Evolutionary conservation across 1,140 invertebrate genomes (phyloP), one percentile per base, ranked within the genome.

Genomic region (Meloidogyne floridensis): DNA sequence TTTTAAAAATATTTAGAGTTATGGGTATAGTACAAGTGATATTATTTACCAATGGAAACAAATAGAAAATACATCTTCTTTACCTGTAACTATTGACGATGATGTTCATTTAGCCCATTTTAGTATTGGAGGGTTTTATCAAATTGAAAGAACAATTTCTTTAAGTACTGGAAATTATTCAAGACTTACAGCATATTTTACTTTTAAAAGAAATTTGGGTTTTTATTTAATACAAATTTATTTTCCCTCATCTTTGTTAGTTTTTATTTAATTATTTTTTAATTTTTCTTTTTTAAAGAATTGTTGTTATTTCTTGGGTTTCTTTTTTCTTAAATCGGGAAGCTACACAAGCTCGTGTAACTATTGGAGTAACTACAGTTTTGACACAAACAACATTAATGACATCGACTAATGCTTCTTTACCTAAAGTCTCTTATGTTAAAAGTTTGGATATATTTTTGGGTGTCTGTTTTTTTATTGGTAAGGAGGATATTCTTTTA

Each of bases 141-240:
- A 96, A 92, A 93, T 94, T 91, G 93, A 94, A 91, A 94, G 94
- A 92, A 94, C 94, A 92, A 95, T 96, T 93, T 94, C 94, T 91
- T 93, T 96, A 90, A 95, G 94, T 90, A 96, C 95, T 94, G 95
- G 96, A 92, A 97, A 98, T 92, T 98, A 98, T 92, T 98, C 96
- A 87, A 93, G 96, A 89, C 92, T 98, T 93, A 95, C 95, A 82
- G 96, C 95, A 92, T 95, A 97, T 92, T 97, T 98, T 91, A 95
- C 96, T 92, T 98, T 98, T 92, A 96, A 96, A 85, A 93, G 96
- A 84, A 97, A 95, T 88, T 97, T 98, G 94, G 96, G 96, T 88
- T 98, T 98, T 93, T 98, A 98, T 93, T 93, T 98, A 88, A 98
- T 98, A 92, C 96, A 98, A 92, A 98, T 98, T 91, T 98, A 98